phyloP scores from a whole-genome alignment of 2,113 vertebrate genomes.

The Oxyruncus cristatus region DNA sequence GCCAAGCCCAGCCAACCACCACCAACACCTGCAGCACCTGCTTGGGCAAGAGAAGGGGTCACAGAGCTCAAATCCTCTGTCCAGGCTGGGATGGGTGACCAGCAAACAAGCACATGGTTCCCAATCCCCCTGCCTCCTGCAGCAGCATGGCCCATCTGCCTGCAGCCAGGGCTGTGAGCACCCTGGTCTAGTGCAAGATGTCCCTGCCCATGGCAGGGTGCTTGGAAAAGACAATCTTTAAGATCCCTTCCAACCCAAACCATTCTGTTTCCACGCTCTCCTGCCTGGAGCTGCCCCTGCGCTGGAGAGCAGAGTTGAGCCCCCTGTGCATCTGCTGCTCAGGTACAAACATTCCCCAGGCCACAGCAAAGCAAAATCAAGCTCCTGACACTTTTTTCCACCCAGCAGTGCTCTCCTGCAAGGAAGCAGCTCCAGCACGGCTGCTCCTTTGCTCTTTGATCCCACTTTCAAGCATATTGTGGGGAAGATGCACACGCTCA shows the following conservation, averaged over 20 bases:
- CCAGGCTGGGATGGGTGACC: rapidly evolving
- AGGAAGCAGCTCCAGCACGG: neutral
- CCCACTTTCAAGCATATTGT: neutral
- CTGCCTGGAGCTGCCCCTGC: rapidly evolving
- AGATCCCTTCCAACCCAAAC: neutral
- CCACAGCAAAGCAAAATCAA: neutral
- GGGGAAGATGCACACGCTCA: rapidly evolving
- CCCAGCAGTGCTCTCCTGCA: neutral
- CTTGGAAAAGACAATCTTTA: neutral
- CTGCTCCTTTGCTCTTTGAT: neutral
- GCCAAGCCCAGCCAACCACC: rapidly evolving
- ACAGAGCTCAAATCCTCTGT: neutral
- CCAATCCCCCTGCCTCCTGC: neutral
- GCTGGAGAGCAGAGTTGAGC: neutral
- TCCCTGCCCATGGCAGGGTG: neutral
- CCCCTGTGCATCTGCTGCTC: rapidly evolving
- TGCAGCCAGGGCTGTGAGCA: neutral
- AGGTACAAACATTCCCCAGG: neutral
- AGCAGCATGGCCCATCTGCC: neutral
- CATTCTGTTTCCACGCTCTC: neutral
- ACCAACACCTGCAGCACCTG: neutral
- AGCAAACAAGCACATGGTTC: rapidly evolving
- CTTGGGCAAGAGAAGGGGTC: rapidly evolving
- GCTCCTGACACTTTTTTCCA: neutral
- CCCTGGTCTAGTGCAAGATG: neutral